These are phyloP conservation scores for Thunnus maccoyii DNA, from an alignment of 2,113 vertebrate species.

Conservation along the genomic window DNA sequence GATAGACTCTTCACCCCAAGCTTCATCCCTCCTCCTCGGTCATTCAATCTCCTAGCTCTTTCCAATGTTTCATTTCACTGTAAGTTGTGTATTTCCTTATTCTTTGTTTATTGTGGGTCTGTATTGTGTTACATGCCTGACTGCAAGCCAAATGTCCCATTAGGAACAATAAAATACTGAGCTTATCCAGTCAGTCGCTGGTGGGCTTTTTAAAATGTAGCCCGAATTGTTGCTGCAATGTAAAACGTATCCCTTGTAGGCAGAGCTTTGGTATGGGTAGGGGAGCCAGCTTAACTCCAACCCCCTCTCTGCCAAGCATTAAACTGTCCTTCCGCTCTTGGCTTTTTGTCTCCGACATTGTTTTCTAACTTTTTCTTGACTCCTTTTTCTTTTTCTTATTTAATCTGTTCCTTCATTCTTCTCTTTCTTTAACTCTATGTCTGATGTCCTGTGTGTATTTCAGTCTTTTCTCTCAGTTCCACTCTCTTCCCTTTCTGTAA, in stretches of 20 bases:
- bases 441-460: background rate
- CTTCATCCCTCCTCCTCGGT: constrained; percentile 24
- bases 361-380: constrained; percentile 18
- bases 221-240: constrained; percentile 34
- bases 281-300: constrained; percentile 36
- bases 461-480: background rate
- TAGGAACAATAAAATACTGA: constrained; percentile 70
- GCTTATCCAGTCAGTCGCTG: constrained; percentile 55
- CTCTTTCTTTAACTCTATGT: background rate
- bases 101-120: constrained; percentile 63
- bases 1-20: constrained; percentile 53
- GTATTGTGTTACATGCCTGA: constrained; percentile 68
- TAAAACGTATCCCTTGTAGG: constrained; percentile 54
- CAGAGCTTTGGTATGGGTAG: constrained; percentile 45
- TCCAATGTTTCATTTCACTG: constrained; percentile 46
- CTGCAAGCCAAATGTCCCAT: constrained; percentile 73
- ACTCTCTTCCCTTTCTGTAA: constrained; percentile 16
- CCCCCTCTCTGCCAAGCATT: constrained; percentile 35
- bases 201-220: constrained; percentile 59
- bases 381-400: constrained; percentile 7
- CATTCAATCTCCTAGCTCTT: constrained; percentile 34
- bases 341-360: background rate
- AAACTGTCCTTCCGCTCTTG: constrained; percentile 28
- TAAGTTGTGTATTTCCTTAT: constrained; percentile 43
- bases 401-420: constrained; percentile 1